Evolutionary conservation across 2,888 invertebrate species (phyloP), one percentile per base, ranked within the genome.

Genomic region (Orchestes rusci): DNA sequence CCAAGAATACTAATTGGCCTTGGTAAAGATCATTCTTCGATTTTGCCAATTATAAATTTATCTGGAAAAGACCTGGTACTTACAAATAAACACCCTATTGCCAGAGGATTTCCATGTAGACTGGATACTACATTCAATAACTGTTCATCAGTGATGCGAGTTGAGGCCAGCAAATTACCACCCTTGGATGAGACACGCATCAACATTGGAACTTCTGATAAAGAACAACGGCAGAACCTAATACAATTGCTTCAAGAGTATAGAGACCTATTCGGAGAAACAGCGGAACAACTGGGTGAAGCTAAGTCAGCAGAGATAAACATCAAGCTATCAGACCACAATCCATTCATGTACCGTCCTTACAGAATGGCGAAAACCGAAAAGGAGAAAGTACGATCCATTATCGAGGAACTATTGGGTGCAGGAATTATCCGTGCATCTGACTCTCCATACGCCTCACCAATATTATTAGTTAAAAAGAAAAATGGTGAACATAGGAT

Each of bases 221-320:
- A 17, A 15, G 12, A 13, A 8, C 16, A 19, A 3, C 28, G 23
- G 27, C 8, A 18, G 8, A 16, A 32, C 8, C 13, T 46, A 3
- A 4, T 45, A 2, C 20, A 42, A 2, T 15, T 46, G 15, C 31
- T 43, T 4, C 5, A 42, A 2, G 27, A 42, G 7, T 46, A 27
- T 38, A 8, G 41, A 31, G 33, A 43, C 18, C 13, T 17, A 16
- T 46, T 46, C 19, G 28, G 23, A 15, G 23, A 42, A 3, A 35
- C 15, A 16, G 29, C 15, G 10, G 19, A 40, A 3, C 17, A 42
- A 15, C 20, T 46, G 18, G 46, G 42, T 16, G n/a, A 16, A 3
- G 36, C 46, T 2, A 43, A 45, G 18, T 41, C 46, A 15, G 17
- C 36, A 16, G 32, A 37, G 27, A 30, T 42, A 4, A 34, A 46